Base-by-base conservation (phyloP, 1,140 invertebrate genomes). In the Nautilus pompilius region DNA sequence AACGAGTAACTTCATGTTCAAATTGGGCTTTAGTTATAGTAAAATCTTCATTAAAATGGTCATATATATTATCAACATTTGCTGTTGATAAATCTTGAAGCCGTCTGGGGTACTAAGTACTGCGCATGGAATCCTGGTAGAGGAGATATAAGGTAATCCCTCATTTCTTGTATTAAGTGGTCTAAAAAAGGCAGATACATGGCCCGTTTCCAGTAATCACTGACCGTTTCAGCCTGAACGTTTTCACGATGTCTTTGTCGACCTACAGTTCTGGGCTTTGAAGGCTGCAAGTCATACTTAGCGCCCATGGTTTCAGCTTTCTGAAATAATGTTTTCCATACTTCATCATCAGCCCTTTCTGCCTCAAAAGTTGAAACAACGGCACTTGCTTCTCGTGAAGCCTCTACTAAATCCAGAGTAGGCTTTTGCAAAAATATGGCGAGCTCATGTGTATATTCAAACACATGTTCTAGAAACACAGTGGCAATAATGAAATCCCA, bases 401-500 rank as follows among this genome's bases (percentile, higher is more conserved):
- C 46, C 22, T 60, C 59, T 2, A 60, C 20, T n/a, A 53, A 53
- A 49, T 60, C 59, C 36, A 28, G 28, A 17, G 45, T 46, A 15
- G 45, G 36, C 36, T 48, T 59, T 45, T 46, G 58, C 48, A 59
- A n/a, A n/a, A n/a, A n/a, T n/a, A n/a, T n/a, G n/a, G n/a, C n/a
- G n/a, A n/a, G n/a, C n/a, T n/a, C n/a, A n/a, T n/a, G n/a, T n/a
- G n/a, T n/a, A n/a, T n/a, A n/a, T n/a, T n/a, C n/a, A n/a, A n/a
- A n/a, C n/a, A n/a, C n/a, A n/a, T n/a, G n/a, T n/a, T n/a, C n/a
- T n/a, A n/a, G n/a, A n/a, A n/a, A n/a, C n/a, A n/a, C n/a, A n/a
- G n/a, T n/a, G n/a, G n/a, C n/a, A n/a, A n/a, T n/a, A n/a, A n/a
- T n/a, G n/a, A n/a, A n/a, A n/a, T n/a, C n/a, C n/a, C n/a, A n/a